A percentile compares a stretch with the other conserved stretches of the same genome.
phyloP scores from a whole-genome alignment of 2,797 vertebrate genomes.

The Crocidura indochinensis region DNA sequence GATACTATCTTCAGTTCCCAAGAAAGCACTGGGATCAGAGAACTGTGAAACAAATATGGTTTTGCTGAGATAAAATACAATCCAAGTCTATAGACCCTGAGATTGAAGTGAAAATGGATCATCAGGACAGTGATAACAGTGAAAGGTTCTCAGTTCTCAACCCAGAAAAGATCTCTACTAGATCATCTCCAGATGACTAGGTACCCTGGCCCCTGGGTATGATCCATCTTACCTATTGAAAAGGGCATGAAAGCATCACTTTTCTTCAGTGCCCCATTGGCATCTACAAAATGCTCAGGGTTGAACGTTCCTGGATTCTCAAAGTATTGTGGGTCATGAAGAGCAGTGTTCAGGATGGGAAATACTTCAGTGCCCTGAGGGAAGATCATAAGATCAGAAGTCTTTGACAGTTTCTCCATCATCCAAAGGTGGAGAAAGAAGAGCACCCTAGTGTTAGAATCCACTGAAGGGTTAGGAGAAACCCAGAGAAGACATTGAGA shows the following conservation, averaged over 20 bases:
- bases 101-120: neutral
- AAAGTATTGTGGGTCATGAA: constrained; percentile 78
- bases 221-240: constrained; percentile 64
- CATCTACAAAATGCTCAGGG: constrained; percentile 81
- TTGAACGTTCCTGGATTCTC: constrained; percentile 72
- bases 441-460: neutral
- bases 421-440: neutral
- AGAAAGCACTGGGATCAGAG: neutral
- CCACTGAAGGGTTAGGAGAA: no score
- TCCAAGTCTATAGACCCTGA: neutral
- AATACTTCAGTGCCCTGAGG: constrained; percentile 78
- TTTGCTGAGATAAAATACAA: neutral
- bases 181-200: neutral
- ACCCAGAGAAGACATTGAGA: neutral
- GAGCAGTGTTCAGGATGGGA: constrained; percentile 80
- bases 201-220: neutral
- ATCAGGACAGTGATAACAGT: neutral
- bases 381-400: neutral
- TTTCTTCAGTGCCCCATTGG: constrained; percentile 74
- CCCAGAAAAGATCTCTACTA: neutral
- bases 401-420: neutral
- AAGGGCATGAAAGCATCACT: constrained; percentile 82
- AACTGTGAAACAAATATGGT: neutral
- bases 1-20: neutral
- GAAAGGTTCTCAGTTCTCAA: neutral